These are phyloP conservation scores for Leucozona laternaria DNA, from an alignment of 2,888 invertebrate species.

Conservation along the genomic window DNA sequence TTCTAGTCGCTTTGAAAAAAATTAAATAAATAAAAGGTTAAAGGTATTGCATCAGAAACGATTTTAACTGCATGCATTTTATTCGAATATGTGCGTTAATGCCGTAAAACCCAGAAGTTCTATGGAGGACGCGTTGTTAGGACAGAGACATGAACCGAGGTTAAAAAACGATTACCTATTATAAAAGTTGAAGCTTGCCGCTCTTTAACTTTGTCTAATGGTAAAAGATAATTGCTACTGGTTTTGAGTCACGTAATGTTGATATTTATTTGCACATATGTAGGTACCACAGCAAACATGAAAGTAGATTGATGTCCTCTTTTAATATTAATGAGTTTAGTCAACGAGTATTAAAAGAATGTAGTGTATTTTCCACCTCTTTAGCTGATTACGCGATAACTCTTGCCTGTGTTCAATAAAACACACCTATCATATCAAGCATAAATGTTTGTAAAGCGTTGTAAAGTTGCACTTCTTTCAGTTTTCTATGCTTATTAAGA, in stretches of 20 bases:
- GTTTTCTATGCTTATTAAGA: no score
- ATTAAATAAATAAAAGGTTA: background rate
- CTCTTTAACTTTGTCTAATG: conserved; percentile 4
- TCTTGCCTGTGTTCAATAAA: background rate
- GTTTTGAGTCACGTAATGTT: conserved; percentile 54
- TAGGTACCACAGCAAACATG: background rate
- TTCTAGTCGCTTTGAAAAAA: background rate
- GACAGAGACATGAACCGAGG: background rate
- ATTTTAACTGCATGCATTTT: background rate
- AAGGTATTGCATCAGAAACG: background rate
- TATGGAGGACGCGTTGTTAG: background rate
- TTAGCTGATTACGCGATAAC: background rate
- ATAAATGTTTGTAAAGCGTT: background rate
- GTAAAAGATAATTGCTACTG: conserved; percentile 45
- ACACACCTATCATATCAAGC: background rate
- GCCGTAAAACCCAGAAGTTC: background rate
- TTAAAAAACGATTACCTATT: conserved; percentile 5
- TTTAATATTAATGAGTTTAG: conserved; percentile 8
- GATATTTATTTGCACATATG: conserved; percentile 29
- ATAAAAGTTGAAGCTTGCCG: background rate
- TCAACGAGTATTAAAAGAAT: background rate
- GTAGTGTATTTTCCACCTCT: background rate
- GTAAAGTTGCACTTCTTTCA: no score
- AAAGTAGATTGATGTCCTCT: conserved; percentile 3
- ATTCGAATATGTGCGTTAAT: background rate